phyloP scores from a whole-genome alignment of 2,888 invertebrate genomes.

The Hanleya hanleyi region DNA sequence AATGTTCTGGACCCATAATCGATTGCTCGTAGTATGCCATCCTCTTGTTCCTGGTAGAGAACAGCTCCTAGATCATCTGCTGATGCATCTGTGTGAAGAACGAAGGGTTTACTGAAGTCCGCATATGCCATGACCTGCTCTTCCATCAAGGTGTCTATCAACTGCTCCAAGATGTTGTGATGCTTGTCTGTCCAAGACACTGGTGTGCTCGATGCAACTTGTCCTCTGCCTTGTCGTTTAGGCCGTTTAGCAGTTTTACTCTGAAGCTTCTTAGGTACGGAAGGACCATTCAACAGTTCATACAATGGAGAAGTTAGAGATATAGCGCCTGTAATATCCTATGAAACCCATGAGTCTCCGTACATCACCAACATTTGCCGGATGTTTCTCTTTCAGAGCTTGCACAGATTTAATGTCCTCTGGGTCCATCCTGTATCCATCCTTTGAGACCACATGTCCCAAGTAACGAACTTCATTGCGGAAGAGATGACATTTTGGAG shows the following conservation, averaged over 20 bases:
- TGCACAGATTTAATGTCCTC: neutral
- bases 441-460: neutral
- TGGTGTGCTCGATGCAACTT: no score
- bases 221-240: no score
- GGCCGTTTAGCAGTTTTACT: neutral
- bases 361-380: neutral
- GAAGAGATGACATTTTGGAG: neutral
- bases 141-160: neutral
- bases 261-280: no score
- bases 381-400: neutral
- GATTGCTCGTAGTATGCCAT: neutral
- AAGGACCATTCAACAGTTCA: no score
- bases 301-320: neutral
- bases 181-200: neutral
- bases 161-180: neutral
- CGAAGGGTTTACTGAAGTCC: neutral
- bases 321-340: no score
- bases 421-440: conserved; percentile 5
- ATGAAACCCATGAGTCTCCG: conserved; percentile 4
- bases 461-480: neutral
- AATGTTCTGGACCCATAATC: neutral
- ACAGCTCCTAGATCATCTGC: neutral
- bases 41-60: neutral
- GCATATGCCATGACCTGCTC: neutral
- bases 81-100: neutral